phyloP scores from a whole-genome alignment of 2,797 vertebrate species.

The Cynopterus sphinx region DNA sequence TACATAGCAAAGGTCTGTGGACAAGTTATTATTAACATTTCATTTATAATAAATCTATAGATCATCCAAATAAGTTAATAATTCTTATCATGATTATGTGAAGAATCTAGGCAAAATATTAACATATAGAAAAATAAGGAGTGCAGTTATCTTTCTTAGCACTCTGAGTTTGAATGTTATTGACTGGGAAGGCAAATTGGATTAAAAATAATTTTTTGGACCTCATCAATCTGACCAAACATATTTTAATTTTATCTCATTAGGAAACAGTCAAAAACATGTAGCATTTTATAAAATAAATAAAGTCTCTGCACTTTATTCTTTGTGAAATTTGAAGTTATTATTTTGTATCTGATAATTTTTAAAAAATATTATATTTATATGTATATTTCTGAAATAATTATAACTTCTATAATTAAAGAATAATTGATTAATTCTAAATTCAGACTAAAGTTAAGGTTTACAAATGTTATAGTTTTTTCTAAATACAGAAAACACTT shows the following conservation, averaged over 20 bases:
- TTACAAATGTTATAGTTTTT: not conserved
- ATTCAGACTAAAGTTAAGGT: not conserved
- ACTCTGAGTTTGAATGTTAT: not conserved
- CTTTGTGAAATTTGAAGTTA: not conserved
- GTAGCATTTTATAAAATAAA: not conserved
- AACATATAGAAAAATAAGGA: not conserved
- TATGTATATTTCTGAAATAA: not conserved
- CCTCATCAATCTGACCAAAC: not conserved
- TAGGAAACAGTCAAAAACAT: not conserved
- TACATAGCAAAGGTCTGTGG: not conserved
- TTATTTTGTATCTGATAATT: not conserved
- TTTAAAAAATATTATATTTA: not conserved
- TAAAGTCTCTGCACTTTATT: not conserved
- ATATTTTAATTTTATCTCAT: not conserved
- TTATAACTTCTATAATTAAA: not conserved
- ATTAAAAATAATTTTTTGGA: not conserved
- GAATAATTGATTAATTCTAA: conserved; percentile 6
- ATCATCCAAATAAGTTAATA: not conserved
- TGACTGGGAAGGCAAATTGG: not conserved
- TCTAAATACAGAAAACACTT: not conserved
- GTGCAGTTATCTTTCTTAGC: not conserved
- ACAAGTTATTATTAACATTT: not conserved
- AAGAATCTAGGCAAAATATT: not conserved
- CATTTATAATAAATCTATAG: not conserved
- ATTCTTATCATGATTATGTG: not conserved